Base-by-base conservation (phyloP, 2,797 vertebrate species). In the Macropodus opercularis region DNA sequence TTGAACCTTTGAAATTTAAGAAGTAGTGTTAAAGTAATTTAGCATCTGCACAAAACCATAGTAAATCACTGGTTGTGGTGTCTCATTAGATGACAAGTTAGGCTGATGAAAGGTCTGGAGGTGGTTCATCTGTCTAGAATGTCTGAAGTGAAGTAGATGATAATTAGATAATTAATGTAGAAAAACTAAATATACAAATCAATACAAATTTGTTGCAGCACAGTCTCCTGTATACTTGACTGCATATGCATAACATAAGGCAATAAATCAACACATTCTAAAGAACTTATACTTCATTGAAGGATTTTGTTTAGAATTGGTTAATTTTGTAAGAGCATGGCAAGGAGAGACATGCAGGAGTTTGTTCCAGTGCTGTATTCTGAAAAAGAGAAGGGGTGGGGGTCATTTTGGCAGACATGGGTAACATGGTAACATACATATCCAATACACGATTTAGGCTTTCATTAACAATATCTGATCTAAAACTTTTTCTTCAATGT, bases 221-320 rank as follows among this genome's bases (percentile, higher is more conserved):
- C 10, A 58, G 21, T 19, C 36, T 26, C 4, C 7, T 8, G 31
- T 39, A 31, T 38, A 27, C 40, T 8, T 48, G n/a, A n/a, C n/a
- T n/a, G n/a, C n/a, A n/a, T n/a, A n/a, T n/a, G n/a, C 63, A 34
- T 35, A 47, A 63, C n/a, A 49, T 50, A 17, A 35, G 68, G 40
- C 14, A 39, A 72, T 53, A 72, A 71, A 77, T 84, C 80, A 80
- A 84, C 68, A 84, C 46, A 42, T 48, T 63, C 32, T 63, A 63
- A 46, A 60, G 48, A 67, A 62, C 41, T 76, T 19, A 71, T 39
- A 32, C 26, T 40, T 71, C 12, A 39, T 75, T 59, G 10, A 66
- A 35, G 35, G 40, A 32, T 59, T 22, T 13, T 41, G 48, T 18
- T 57, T 13, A 40, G 44, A 24, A 32, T 6, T 18, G 5, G 34